These are phyloP conservation scores for Papilio elwesi DNA, from an alignment of 2,888 invertebrate genomes.

Conservation along the genomic window DNA sequence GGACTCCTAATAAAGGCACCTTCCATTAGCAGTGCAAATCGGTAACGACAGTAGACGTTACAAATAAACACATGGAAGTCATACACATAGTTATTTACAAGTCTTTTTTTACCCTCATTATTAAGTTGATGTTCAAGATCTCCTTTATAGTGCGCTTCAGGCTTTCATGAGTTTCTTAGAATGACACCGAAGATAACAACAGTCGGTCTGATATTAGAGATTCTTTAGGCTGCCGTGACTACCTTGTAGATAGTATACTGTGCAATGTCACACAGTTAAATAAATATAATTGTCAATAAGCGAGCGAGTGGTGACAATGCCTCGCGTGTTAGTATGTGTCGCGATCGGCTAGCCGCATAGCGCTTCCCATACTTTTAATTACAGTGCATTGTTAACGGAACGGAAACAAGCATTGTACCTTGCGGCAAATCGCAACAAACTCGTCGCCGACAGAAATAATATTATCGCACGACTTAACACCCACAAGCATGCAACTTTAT, in stretches of 20 bases:
- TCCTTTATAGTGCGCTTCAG: no score
- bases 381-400: constrained; percentile 37
- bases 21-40: no score
- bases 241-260: neutral
- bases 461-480: constrained; percentile 27
- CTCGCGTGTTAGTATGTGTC: constrained; percentile 22
- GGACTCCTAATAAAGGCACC: no score
- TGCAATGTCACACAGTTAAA: neutral
- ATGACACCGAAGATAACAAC: no score
- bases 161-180: no score
- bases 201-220: no score
- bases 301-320: constrained; percentile 10
- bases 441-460: constrained; percentile 35
- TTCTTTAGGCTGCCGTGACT: neutral
- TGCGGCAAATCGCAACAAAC: constrained; percentile 32
- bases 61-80: no score
- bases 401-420: constrained; percentile 40
- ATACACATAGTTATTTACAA: no score
- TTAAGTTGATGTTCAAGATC: no score
- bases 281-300: constrained; percentile 11
- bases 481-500: neutral
- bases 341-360: constrained; percentile 4
- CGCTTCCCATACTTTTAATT: constrained; percentile 39
- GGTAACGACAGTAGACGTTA: no score
- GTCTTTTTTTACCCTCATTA: no score